Evolutionary conservation across 2,888 invertebrate genomes (phyloP), one percentile per base, ranked within the genome.

Genomic region (Villa cingulata): DNA sequence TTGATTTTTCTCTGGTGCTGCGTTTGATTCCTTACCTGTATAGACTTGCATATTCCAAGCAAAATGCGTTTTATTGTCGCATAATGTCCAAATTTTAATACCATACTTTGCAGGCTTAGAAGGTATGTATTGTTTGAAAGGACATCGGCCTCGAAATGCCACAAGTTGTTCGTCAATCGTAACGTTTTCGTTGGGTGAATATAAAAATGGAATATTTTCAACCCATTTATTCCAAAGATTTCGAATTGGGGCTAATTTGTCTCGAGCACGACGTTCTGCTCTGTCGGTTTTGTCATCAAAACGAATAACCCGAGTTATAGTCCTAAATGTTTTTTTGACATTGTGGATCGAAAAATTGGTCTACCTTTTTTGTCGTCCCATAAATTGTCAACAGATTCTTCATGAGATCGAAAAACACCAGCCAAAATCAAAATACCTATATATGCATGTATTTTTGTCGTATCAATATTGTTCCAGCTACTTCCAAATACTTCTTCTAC

Each of bases 91-190:
- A 29, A 45, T 43, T 43, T 48, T 49, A 29, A 52, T 27, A 3
- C 51, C 49, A 50, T 49, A 49, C 29, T 36, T 49, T n/a, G n/a
- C n/a, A n/a, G n/a, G n/a, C n/a, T n/a, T n/a, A n/a, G n/a, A n/a
- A n/a, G n/a, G n/a, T n/a, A n/a, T n/a, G n/a, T n/a, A n/a, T n/a
- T n/a, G n/a, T n/a, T n/a, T n/a, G n/a, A n/a, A n/a, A n/a, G n/a
- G 19, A 20, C 52, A 48, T 12, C 39, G 34, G 3, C 49, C 48
- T 16, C 34, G 27, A 37, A 49, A 49, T 4, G 19, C 36, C 16
- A 49, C 19, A 14, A 49, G 20, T 40, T 46, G 43, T 32, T 49
- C 46, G 19, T 46, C 43, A 19, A 49, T 37, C 7, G 46, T 49
- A 2, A 46, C 43, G 34, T 44, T 41, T 10, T 48, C 34, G n/a